These are phyloP conservation scores for Nesidiocoris tenuis DNA, from an alignment of 2,888 invertebrate species.

Conservation along the genomic window DNA sequence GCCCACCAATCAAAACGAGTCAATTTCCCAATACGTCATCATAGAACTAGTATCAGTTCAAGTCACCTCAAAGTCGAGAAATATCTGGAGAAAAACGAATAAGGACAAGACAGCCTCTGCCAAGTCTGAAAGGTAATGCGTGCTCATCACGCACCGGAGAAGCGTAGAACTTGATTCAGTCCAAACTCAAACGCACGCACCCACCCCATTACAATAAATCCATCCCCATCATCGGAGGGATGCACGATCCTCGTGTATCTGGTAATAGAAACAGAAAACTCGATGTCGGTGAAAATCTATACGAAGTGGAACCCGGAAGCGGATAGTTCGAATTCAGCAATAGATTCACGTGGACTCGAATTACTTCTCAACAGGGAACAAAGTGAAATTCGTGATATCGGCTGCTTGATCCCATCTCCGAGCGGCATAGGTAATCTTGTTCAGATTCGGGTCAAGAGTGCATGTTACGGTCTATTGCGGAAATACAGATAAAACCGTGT, in stretches of 20 bases:
- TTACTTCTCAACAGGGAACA: neutral
- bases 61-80: neutral
- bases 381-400: neutral
- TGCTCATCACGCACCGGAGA: slow-evolving; percentile 17
- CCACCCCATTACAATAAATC: slow-evolving; percentile 25
- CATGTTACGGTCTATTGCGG: no score
- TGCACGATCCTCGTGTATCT: slow-evolving; percentile 1
- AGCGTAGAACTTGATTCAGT: slow-evolving; percentile 14
- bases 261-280: slow-evolving; percentile 10
- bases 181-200: slow-evolving; percentile 4
- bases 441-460: no score
- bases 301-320: neutral
- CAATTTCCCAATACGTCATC: no score
- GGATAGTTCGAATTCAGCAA: neutral
- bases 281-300: neutral
- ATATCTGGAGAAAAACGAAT: neutral
- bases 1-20: no score
- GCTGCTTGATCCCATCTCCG: no score
- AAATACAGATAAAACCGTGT: no score
- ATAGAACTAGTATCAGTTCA: no score
- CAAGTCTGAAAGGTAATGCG: slow-evolving; percentile 5
- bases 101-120: neutral
- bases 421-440: no score
- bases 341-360: no score
- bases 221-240: slow-evolving; percentile 7